Percentiles rank a stretch among this genome's conserved stretches.
Evolutionary conservation across 2,113 vertebrate species (phyloP).

Genomic region (Syngnathus scovelli): DNA sequence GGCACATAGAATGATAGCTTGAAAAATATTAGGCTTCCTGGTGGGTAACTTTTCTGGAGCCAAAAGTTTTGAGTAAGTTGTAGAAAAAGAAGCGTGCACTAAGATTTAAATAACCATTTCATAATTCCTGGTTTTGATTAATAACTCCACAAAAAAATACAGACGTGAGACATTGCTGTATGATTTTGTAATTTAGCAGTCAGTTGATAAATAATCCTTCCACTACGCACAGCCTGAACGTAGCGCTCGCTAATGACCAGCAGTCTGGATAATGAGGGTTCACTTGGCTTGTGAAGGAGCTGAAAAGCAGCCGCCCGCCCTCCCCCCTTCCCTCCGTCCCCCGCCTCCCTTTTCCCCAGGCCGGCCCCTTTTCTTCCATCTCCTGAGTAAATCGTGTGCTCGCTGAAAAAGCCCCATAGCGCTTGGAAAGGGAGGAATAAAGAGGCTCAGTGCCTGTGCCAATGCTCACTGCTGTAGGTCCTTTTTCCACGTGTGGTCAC

Average conservation of each 20-base stretch:
- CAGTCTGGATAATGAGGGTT: conserved; percentile 69
- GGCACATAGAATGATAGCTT: neutral
- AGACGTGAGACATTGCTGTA: conserved; percentile 30
- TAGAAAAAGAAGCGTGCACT: neutral
- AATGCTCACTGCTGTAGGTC: conserved; percentile 89
- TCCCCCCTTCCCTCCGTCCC: conserved; percentile 19
- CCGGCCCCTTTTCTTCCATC: conserved; percentile 69
- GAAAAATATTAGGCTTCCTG: neutral
- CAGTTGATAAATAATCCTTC: conserved; percentile 60
- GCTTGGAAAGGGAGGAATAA: conserved; percentile 79
- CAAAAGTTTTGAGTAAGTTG: neutral
- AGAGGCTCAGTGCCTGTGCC: conserved; percentile 81
- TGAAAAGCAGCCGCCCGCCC: conserved; percentile 65
- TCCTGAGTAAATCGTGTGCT: conserved; percentile 73
- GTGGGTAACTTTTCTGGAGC: neutral
- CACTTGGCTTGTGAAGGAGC: conserved; percentile 70
- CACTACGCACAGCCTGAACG: conserved; percentile 45
- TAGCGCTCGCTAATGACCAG: conserved; percentile 65
- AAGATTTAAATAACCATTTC: neutral
- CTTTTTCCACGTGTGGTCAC: conserved; percentile 84
- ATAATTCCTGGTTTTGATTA: conserved; percentile 26
- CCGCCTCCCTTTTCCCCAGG: conserved; percentile 39
- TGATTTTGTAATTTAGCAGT: conserved; percentile 48
- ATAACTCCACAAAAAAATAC: conserved; percentile 7
- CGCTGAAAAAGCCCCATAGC: conserved; percentile 68